Evolutionary conservation across 2,113 vertebrate genomes (phyloP).

Genomic region (Salminus brasiliensis): DNA sequence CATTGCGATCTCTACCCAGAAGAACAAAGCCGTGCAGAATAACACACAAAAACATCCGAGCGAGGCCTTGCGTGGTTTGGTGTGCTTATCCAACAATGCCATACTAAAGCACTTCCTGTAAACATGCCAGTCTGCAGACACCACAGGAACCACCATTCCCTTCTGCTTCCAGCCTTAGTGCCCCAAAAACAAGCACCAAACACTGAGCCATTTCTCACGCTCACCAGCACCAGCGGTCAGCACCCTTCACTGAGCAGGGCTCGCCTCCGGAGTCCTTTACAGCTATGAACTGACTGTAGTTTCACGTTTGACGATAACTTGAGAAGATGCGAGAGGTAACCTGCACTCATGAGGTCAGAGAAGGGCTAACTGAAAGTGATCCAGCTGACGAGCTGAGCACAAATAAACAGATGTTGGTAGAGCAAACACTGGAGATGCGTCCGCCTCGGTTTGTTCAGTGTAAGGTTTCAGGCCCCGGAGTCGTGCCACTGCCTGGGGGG

Average conservation of each 20-base stretch:
- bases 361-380: constrained; percentile 39
- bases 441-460: constrained; percentile 38
- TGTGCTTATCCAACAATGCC: not conserved
- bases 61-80: not conserved
- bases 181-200: not conserved
- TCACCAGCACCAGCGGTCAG: not conserved
- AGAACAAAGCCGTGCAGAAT: constrained; percentile 31
- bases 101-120: constrained; percentile 32
- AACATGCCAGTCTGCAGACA: constrained; percentile 17
- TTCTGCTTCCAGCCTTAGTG: constrained; percentile 9
- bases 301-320: no score
- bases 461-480: constrained; percentile 47
- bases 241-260: not conserved
- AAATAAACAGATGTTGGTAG: constrained; percentile 50
- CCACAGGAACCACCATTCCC: constrained; percentile 7
- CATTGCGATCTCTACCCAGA: constrained; percentile 10
- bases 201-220: constrained; percentile 7
- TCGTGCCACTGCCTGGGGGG: constrained; percentile 21
- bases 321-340: not conserved
- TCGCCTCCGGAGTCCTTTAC: not conserved
- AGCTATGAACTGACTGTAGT: not conserved
- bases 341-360: constrained; percentile 35
- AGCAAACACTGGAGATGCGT: constrained; percentile 41
- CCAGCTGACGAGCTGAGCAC: constrained; percentile 31
- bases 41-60: not conserved